These are phyloP conservation scores for Drosophila ohnishii DNA, from an alignment of 1,140 invertebrate genomes.

Conservation along the genomic window DNA sequence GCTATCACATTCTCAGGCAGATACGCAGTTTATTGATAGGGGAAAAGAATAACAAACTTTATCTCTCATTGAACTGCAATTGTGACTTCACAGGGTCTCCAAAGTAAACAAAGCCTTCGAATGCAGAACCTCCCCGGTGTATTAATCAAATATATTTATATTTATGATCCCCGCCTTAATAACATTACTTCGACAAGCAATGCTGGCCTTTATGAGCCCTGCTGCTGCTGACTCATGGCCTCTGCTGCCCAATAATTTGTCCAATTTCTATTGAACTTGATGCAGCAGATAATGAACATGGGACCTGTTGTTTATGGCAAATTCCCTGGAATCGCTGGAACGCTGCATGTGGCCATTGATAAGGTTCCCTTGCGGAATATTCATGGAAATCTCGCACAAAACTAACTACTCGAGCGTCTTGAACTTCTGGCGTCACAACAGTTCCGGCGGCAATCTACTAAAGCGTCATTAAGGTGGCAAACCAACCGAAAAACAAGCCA, in stretches of 20 bases:
- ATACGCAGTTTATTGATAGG: slow-evolving; percentile 28
- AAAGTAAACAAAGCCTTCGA: slow-evolving; percentile 23
- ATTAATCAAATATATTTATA: slow-evolving; percentile 13
- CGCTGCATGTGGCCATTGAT: slow-evolving; percentile 20
- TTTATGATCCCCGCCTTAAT: slow-evolving; percentile 32
- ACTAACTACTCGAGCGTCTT: slow-evolving; percentile 5
- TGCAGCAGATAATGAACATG: slow-evolving; percentile 39
- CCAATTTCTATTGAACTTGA: slow-evolving; percentile 19
- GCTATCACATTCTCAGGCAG: slow-evolving; percentile 5
- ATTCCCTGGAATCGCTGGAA: slow-evolving; percentile 27
- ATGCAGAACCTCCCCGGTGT: not conserved
- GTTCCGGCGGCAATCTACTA: slow-evolving; percentile 16
- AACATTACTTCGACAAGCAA: slow-evolving; percentile 27
- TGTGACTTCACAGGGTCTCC: slow-evolving; percentile 3
- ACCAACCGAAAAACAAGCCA: slow-evolving; percentile 25
- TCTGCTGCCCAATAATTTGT: slow-evolving; percentile 31
- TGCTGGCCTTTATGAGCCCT: slow-evolving; percentile 12
- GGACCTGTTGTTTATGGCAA: slow-evolving; percentile 34
- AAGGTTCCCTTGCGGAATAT: slow-evolving; percentile 17
- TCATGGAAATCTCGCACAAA: slow-evolving; percentile 17
- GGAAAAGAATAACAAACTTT: slow-evolving; percentile 19
- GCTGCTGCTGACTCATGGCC: slow-evolving; percentile 26
- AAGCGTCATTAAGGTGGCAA: slow-evolving; percentile 41
- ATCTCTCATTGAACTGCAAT: slow-evolving; percentile 43
- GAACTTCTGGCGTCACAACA: slow-evolving; percentile 19